Base-by-base conservation (phyloP, 2,888 invertebrate genomes). In the Chloroclystis v-ata region DNA sequence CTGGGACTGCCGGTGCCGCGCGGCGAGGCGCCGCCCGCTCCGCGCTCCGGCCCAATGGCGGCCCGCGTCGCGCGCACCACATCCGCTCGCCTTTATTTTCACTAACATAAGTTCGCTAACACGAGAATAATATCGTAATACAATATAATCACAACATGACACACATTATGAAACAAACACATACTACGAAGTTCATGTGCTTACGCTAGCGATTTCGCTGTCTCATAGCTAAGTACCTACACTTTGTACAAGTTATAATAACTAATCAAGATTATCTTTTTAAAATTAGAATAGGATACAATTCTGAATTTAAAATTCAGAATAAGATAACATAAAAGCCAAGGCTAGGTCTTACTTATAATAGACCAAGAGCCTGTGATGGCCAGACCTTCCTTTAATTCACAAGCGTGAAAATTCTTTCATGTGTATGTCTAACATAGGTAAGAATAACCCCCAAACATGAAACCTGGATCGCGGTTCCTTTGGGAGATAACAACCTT, bases 31-130 rank as follows among this genome's bases (percentile, higher is more conserved):
- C 80, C 73, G 16, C 65, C 72, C 71, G 71, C 84, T 74, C 82
- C 86, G 81, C 84, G 84, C 80, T 81, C 82, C 75, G 67, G 69
- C 73, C 85, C 85, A 82, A 82, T 82, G 75, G 79, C 79, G 78
- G 71, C 65, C 54, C 72, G 70, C 75, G 79, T 70, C 82, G 79
- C 82, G 83, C 84, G 83, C 84, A 82, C 69, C 59, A 65, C 65
- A 71, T 63, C 63, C 67, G 14, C 13, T 73, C 74, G 72, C 69
- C 82, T 81, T 77, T 77, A 78, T 77, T 70, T 65, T 72, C 69
- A 71, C 67, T 60, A 67, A 63, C 76, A 78, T 81, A 82, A 78
- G 76, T 77, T 78, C 72, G 67, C 75, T 69, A 72, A 72, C 73
- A 71, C 72, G 65, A 59, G 61, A 61, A 74, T 73, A 62, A 62